Base-by-base conservation (phyloP, 2,113 vertebrate genomes). In the western clawed frog (Xenopus tropicalis) region DNA sequence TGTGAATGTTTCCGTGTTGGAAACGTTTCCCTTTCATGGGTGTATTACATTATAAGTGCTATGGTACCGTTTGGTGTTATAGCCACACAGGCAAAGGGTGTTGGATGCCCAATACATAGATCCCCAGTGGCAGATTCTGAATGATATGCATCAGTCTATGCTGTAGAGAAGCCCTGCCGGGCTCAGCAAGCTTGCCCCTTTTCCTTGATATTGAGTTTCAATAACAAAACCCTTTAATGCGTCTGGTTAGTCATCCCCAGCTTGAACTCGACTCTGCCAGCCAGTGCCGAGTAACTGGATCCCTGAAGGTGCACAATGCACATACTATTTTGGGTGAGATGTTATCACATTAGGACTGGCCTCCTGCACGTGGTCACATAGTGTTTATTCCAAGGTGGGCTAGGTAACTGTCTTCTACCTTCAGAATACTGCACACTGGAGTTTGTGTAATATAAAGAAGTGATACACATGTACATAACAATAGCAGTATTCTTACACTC, bases 221-320 rank as follows among this genome's bases (percentile, higher is more conserved):
- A 78, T 76, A 82, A 82, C 71, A 78, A 66, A 70, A 72, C 62
- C 72, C 69, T 80, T 25, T 73, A 78, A 61, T 44, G 57, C 78
- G 70, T 80, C 79, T 67, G 70, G 78, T 61, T 29, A 51, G 78
- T 0, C 29, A 70, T 72, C 73, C 69, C 69, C 87, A 86, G 85
- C 72, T 51, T 77, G 84, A 84, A 74, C 81, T 74, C 37, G 58
- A 79, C 52, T 43, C 69, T 74, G 29, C 76, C 74, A 82, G 79
- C n/a, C 83, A 79, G 82, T 85, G 80, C 84, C 86, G 83, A 42
- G 90, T 87, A 90, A 91, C 82, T 43, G 46, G 86, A 91, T 87
- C 86, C 76, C 62, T 58, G 58, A 20, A 7, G 54, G 10, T 16
- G 16, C 83, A 92, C 90, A 92, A 92, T 89, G 89, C 80, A 0